Evolutionary conservation across 2,797 vertebrate genomes (phyloP), one percentile per base, ranked within the genome.

Genomic region (Ammospiza maritima): DNA sequence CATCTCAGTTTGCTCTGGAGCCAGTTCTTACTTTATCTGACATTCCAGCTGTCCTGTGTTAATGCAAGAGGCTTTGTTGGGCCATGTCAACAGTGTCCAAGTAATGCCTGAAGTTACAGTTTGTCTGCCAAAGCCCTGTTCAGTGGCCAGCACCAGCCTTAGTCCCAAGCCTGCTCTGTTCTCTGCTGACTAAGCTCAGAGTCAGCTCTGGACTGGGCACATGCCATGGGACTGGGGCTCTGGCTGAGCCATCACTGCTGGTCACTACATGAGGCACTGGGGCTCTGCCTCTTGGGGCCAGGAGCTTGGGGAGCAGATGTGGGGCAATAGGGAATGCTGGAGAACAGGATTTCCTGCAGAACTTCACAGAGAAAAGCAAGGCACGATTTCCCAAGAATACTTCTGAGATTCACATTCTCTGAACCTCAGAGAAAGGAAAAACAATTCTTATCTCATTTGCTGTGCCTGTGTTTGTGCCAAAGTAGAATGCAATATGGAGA

Each of bases 261-360:
- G 1, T 11, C 2, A 1, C 3, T 13, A 42, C 32, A 3, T 6
- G 40, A 12, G 25, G 64, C 47, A 2, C 61, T 21, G 20, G 0
- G 9, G 32, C 54, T 53, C 70, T 21, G 10, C 6, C 67, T 57
- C 34, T 50, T 30, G 42, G 34, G 44, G 44, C 44, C 44, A 44
- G 44, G 45, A 50, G 32, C 48, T 12, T 27, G 69, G 29, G 17
- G n/a, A 56, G 88, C 14, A 13, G 57, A 3, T 30, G 16, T 1
- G 23, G 44, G 36, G 48, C 36, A 25, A 6, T 1, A 5, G 18
- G 32, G 30, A 81, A 16, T 1, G 8, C 22, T 10, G 3, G 25
- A 48, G 48, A 82, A 34, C 8, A 6, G 30, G 4, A n/a, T 19
- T 89, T n/a, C 23, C 8, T 13, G 25, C 27, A 58, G 48, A 54